phyloP scores from a whole-genome alignment of 2,888 invertebrate genomes.

The Euzophera pinguis region DNA sequence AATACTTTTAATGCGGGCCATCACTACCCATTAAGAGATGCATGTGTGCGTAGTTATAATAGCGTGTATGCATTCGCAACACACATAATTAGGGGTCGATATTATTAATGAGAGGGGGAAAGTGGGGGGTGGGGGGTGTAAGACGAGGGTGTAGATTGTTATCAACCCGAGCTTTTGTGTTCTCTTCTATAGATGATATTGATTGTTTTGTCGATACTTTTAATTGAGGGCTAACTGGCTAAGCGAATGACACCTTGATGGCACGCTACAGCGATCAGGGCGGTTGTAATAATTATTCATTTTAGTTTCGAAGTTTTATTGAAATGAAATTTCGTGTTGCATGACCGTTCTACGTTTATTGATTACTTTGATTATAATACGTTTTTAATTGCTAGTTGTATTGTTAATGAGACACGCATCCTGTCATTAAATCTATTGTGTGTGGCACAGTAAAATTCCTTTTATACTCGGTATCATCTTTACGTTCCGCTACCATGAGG shows the following conservation, averaged over 20 bases:
- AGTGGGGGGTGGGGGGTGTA: slow-evolving; percentile 30
- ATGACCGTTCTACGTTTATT: slow-evolving; percentile 14
- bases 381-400: slow-evolving; percentile 1
- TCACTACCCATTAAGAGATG: slow-evolving; percentile 49
- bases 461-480: neutral
- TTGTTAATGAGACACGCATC: slow-evolving; percentile 4
- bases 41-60: slow-evolving; percentile 33
- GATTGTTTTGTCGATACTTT: slow-evolving; percentile 76
- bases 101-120: slow-evolving; percentile 76
- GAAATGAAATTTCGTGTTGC: slow-evolving; percentile 31
- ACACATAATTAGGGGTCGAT: slow-evolving; percentile 79
- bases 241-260: slow-evolving; percentile 67
- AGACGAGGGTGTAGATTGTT: slow-evolving; percentile 57
- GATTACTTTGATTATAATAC: slow-evolving; percentile 3
- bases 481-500: too few relatives aligned
- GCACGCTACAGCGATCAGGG: slow-evolving; percentile 61
- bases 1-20: slow-evolving; percentile 65
- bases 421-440: neutral
- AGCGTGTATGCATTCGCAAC: slow-evolving; percentile 71
- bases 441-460: neutral
- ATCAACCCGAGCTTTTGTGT: slow-evolving; percentile 77
- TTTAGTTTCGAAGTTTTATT: slow-evolving; percentile 58
- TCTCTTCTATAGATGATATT: slow-evolving; percentile 73
- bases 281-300: slow-evolving; percentile 70
- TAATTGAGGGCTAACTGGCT: slow-evolving; percentile 72